Percentiles rank a stretch among this genome's conserved stretches.
Conservation (phyloP, 2,888 invertebrate genomes). For the Atrina japonica region DNA sequence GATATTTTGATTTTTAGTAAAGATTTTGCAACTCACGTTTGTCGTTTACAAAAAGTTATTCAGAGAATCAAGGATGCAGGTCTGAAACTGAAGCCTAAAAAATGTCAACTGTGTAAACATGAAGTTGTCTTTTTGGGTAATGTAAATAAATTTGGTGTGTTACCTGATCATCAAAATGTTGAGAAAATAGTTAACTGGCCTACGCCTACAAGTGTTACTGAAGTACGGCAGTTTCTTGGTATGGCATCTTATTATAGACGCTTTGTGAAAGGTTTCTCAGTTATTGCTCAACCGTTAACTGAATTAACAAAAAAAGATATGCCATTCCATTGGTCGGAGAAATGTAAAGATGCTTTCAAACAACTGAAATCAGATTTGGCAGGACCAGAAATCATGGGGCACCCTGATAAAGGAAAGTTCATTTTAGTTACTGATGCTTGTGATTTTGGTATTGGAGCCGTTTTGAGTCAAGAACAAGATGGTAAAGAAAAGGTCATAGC, state of each 20-base stretch:
- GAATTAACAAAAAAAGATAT: constrained; percentile 36
- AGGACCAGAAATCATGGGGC: constrained; percentile 39
- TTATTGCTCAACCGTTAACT: constrained; percentile 38
- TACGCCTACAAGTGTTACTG: constrained; percentile 27
- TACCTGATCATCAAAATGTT: constrained; percentile 38
- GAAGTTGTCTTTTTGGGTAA: constrained; percentile 44
- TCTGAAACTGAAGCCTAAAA: constrained; percentile 38
- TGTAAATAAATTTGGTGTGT: constrained; percentile 33
- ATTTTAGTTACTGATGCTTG: no score
- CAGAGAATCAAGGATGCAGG: constrained; percentile 27
- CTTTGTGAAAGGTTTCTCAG: constrained; percentile 36
- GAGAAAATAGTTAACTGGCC: constrained; percentile 38
- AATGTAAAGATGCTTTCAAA: constrained; percentile 42
- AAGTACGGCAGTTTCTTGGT: constrained; percentile 42
- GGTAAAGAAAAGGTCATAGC: constrained; percentile 14
- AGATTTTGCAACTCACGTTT: constrained; percentile 32
- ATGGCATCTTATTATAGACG: constrained; percentile 44
- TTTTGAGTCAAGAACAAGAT: constrained; percentile 40
- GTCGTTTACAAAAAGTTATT: constrained; percentile 29
- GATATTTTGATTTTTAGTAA: constrained; percentile 37
- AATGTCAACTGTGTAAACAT: constrained; percentile 38
- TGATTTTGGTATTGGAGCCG: constrained; percentile 49
- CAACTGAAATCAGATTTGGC: constrained; percentile 28
- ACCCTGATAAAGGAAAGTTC: constrained; percentile 41
- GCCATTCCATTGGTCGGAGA: constrained; percentile 30